A percentile compares a stretch with the other conserved stretches of the same genome.
phyloP scores from a whole-genome alignment of 2,113 vertebrate genomes.

The Saimiri boliviensis region DNA sequence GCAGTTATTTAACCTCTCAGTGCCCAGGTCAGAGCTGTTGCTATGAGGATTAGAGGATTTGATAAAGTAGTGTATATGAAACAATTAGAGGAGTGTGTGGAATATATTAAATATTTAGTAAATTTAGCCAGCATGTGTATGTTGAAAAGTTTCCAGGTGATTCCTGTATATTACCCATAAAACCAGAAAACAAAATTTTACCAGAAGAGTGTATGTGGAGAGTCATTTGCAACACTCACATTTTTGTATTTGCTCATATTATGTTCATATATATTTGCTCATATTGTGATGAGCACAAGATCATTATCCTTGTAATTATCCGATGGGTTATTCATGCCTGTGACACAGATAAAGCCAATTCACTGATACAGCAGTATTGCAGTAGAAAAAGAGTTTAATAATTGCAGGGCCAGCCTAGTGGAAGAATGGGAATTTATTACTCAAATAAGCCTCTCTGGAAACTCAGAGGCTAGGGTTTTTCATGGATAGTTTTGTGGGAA shows the following conservation, averaged over 20 bases:
- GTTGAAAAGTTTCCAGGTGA: background rate
- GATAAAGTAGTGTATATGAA: background rate
- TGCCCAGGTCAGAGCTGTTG: background rate
- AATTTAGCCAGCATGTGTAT: background rate
- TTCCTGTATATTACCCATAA: background rate
- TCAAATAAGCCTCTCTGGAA: no score
- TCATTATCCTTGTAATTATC: background rate
- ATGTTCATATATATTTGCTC: background rate
- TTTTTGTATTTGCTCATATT: background rate
- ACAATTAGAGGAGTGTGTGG: background rate
- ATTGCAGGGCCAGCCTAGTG: no score
- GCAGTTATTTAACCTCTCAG: background rate
- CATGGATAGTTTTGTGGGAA: no score
- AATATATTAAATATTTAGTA: slow-evolving; percentile 1
- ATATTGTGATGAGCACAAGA: background rate
- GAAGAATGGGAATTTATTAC: no score
- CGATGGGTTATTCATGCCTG: no score
- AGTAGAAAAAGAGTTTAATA: no score
- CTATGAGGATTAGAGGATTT: background rate
- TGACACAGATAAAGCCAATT: no score
- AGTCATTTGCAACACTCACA: background rate
- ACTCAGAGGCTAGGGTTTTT: no score
- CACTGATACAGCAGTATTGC: no score
- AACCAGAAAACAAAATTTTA: slow-evolving; percentile 22
- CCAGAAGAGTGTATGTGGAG: background rate